Evolutionary conservation across 2,888 invertebrate species (phyloP), one percentile per base, ranked within the genome.

Genomic region (Ryuthela nishihirai): DNA sequence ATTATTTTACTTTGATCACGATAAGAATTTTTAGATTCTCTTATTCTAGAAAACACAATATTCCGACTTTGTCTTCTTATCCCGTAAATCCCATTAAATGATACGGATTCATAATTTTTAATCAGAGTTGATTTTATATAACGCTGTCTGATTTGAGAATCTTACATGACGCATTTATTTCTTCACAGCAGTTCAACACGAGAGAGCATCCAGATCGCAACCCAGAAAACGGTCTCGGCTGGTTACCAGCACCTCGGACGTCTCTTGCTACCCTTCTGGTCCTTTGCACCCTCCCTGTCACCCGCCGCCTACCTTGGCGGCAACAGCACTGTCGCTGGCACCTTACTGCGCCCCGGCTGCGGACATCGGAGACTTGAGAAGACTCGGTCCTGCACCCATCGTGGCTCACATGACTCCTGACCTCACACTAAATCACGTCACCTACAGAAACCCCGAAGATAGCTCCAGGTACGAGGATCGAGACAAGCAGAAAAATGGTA

Each of bases 101-200:
- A n/a, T n/a, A n/a, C n/a, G n/a, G n/a, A n/a, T n/a, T n/a, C n/a
- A n/a, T n/a, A n/a, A n/a, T n/a, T n/a, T n/a, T n/a, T n/a, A n/a
- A n/a, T n/a, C n/a, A n/a, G n/a, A n/a, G n/a, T n/a, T n/a, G n/a
- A n/a, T n/a, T n/a, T n/a, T n/a, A n/a, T n/a, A n/a, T n/a, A n/a
- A n/a, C n/a, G n/a, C n/a, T n/a, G n/a, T 4, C 15, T 5, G 3
- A n/a, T 34, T 5, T n/a, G 15, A 15, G 6, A 5, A 34, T n/a
- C 34, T n/a, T n/a, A 5, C 34, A 34, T n/a, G 3, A 3, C 34
- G 2, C 12, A 3, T 15, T n/a, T n/a, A n/a, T n/a, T n/a, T n/a
- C n/a, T n/a, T n/a, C n/a, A n/a, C 80, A 92, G 92, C 92, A 56
- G 92, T 92, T 18, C 91, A 92, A 72, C 90, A 92, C 74, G 92